Evolutionary conservation across 2,888 invertebrate genomes (phyloP), one percentile per base, ranked within the genome.

Genomic region (Agrypnus murinus): DNA sequence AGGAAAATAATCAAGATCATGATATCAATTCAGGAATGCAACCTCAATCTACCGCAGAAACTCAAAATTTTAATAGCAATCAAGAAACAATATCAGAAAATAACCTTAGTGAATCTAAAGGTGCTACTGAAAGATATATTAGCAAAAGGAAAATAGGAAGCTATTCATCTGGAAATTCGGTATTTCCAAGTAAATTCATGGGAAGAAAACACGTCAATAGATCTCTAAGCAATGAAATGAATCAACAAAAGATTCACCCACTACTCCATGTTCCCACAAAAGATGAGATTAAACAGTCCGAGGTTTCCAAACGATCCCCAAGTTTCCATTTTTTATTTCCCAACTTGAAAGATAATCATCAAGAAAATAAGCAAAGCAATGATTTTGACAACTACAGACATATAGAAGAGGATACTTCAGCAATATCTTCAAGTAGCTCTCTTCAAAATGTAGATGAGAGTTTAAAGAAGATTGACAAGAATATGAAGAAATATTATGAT

Each of bases 231-330:
- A n/a, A n/a, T n/a, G n/a, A n/a, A n/a, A n/a, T n/a, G n/a, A n/a
- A n/a, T n/a, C 17, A 15, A 19, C 17, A 10, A 48, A 19, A 19
- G 19, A 19, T 48, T 14, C 19, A 8, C 2, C 5, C 17, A 48
- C 10, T 4, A 48, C 3, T 46, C 7, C n/a, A n/a, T 15, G 3
- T 10, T 6, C 4, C 8, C 9, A 6, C 48, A 19, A 48, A 14
- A 3, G 14, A 6, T 14, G 43, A 43, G 8, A 14, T 5, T 14
- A 32, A 17, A 48, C 32, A 32, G 7, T 62, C 62, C 0, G 46
- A 46, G n/a, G 5, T 62, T 4, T 38, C 55, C 2, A 64, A 64
- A 45, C 38, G 64, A 43, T 64, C 64, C 10, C 50, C 55, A 7
- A 43, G 10, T 7, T 15, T 43, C 43, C 6, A 53, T 7, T 31